Base-by-base conservation (phyloP, 2,888 invertebrate genomes). In the Hydriomena furcata region DNA sequence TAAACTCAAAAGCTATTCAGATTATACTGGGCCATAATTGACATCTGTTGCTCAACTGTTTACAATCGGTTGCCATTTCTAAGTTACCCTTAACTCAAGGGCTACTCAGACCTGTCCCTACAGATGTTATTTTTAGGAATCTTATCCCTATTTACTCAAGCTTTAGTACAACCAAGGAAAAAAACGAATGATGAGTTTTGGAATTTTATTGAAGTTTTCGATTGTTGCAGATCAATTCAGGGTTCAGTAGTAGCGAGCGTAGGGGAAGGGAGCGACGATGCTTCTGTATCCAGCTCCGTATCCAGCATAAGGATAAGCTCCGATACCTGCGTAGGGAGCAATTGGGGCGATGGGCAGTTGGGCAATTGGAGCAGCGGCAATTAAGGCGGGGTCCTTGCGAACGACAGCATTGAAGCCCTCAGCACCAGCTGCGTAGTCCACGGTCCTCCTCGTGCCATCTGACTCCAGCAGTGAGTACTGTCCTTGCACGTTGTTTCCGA, bases 401-500 rank as follows among this genome's bases (percentile, higher is more conserved):
- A 91, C 91, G 32, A 91, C 82, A 35, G 91, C 91, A 78, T 91
- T 91, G 81, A 92, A 91, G 7, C 91, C 91, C 51, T 72, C 78
- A 52, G 84, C 81, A 38, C 91, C 91, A 10, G 91, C 89, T 11
- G 86, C 86, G 74, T 91, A 92, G 74, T 92, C 91, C 1, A 92
- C 91, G 20, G 82, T 88, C 55, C 91, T 84, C 53, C 82, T 80
- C 38, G 85, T 86, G 62, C 91, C 91, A 61, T 91, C 91, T 35
- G 91, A 72, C 42, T 91, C 91, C 50, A 81, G 67, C 38, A 91
- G 77, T 35, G 91, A 73, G 65, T 76, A 74, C 54, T 75, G 73
- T 8, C 73, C 75, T 46, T 65, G 58, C 36, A 74, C 74, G 56
- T 73, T 68, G 58, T 63, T 12, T 1, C 70, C 73, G 5, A 62